Conservation (phyloP, 2,797 vertebrate genomes). For the Aphelocoma californica region DNA sequence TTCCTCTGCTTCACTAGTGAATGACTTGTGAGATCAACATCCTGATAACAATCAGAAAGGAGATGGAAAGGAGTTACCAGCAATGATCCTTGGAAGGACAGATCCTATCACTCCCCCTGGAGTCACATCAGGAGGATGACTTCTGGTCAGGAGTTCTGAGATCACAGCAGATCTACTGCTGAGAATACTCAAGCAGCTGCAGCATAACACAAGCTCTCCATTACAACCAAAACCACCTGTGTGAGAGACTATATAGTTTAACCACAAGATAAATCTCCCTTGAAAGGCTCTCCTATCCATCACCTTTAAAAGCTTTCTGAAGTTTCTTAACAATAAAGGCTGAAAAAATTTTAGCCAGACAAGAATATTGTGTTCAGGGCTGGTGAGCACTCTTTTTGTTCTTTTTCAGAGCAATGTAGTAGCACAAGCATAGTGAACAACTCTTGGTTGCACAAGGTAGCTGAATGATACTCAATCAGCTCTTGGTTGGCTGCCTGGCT, state of each 20-base stretch:
- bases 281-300: not conserved
- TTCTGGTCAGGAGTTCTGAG: not conserved
- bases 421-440: not conserved
- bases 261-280: not conserved
- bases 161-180: not conserved
- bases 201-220: not conserved
- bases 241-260: not conserved
- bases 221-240: not conserved
- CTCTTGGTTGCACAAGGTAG: not conserved
- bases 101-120: not conserved
- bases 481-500: not conserved
- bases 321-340: not conserved
- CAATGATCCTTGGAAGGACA: not conserved
- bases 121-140: not conserved
- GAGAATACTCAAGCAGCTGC: not conserved
- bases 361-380: not conserved
- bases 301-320: not conserved
- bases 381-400: not conserved
- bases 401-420: not conserved
- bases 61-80: not conserved
- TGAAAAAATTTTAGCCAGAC: not conserved
- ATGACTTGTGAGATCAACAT: not conserved
- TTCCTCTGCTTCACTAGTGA: not conserved
- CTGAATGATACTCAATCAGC: not conserved
- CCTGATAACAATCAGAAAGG: not conserved